Conservation (phyloP, 2,797 vertebrate species). For the Mormyrops attenuatus region DNA sequence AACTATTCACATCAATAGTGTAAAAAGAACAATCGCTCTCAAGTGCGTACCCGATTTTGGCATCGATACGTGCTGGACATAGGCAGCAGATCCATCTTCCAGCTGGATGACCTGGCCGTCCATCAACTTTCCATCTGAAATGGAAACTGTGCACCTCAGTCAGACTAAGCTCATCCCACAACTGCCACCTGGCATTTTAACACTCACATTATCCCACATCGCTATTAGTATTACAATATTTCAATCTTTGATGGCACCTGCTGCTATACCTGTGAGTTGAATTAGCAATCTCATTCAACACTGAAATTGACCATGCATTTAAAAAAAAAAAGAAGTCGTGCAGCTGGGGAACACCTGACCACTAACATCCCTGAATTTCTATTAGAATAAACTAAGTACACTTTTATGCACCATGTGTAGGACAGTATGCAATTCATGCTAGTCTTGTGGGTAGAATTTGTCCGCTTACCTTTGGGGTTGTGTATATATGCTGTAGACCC, state of each 20-base stretch:
- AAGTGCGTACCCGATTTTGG: slow-evolving; percentile 76
- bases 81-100: slow-evolving; percentile 94
- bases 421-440: not conserved
- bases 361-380: not conserved
- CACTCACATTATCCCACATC: not conserved
- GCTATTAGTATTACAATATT: not conserved
- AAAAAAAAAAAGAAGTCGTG: not conserved
- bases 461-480: slow-evolving; percentile 76
- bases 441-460: not conserved
- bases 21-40: not conserved
- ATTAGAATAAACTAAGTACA: not conserved
- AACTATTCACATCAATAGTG: not conserved
- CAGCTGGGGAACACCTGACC: not conserved
- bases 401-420: not conserved
- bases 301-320: not conserved
- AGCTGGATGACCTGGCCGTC: slow-evolving; percentile 97
- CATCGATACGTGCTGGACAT: slow-evolving; percentile 91
- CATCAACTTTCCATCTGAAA: slow-evolving; percentile 88
- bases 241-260: not conserved
- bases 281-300: not conserved
- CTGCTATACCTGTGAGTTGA: not conserved
- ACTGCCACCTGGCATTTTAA: not conserved
- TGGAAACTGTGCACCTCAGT: slow-evolving; percentile 37
- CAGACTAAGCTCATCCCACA: slow-evolving; percentile 9
- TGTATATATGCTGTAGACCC: slow-evolving; percentile 97